phyloP scores from a whole-genome alignment of 2,888 invertebrate species.

The Dryobota labecula region DNA sequence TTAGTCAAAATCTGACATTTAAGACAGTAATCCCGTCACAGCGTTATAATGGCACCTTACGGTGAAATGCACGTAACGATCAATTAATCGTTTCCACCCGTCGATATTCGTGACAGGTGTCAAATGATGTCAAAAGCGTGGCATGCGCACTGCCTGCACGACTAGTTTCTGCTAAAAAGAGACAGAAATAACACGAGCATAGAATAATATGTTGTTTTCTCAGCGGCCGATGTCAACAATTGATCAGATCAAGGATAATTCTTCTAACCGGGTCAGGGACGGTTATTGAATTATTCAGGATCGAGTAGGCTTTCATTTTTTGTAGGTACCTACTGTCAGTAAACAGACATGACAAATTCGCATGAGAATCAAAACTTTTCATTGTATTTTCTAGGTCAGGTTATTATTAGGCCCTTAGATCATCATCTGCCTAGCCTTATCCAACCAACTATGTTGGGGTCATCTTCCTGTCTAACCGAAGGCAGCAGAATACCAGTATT shows the following conservation, averaged over 20 bases:
- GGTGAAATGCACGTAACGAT: constrained; percentile 42
- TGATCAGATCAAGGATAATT: constrained; percentile 35
- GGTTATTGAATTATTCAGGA: constrained; percentile 44
- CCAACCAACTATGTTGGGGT: too few relatives aligned
- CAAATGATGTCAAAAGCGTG: constrained; percentile 59
- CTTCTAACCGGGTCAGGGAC: constrained; percentile 34
- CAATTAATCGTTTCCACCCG: constrained; percentile 49
- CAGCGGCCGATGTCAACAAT: constrained; percentile 28
- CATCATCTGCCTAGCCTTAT: too few relatives aligned
- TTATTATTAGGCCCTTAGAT: background rate
- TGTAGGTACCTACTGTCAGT: background rate
- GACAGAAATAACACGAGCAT: constrained; percentile 31
- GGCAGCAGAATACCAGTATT: too few relatives aligned
- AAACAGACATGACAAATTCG: background rate
- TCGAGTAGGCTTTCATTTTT: constrained; percentile 27
- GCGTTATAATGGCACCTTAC: constrained; percentile 40
- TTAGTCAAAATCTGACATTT: constrained; percentile 14
- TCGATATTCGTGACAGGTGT: constrained; percentile 60
- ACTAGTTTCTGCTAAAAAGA: constrained; percentile 40
- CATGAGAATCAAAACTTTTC: background rate
- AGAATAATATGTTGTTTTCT: constrained; percentile 43
- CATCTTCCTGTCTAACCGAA: too few relatives aligned
- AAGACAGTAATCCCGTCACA: constrained; percentile 32
- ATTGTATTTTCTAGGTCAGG: background rate
- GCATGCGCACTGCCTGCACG: constrained; percentile 19